Base-by-base conservation (phyloP, 2,888 invertebrate species). In the Tetanocera ferruginea region DNA sequence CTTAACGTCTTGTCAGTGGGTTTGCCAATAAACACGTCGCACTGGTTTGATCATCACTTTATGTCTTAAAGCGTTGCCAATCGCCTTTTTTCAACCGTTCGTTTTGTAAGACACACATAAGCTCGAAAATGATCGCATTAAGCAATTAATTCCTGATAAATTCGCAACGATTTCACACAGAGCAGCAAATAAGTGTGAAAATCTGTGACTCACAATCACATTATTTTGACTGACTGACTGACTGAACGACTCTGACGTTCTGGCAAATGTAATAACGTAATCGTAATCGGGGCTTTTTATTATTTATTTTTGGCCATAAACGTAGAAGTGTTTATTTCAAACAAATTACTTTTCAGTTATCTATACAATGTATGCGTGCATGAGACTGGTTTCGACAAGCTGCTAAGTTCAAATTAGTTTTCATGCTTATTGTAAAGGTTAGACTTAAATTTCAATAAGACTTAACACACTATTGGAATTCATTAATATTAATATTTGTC, bases 161-260 rank as follows among this genome's bases (percentile, higher is more conserved):
- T 49, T 67, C 67, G 23, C 67, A 43, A 60, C 57, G 57, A 55
- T 55, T 23, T 23, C 55, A 9, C 17, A 25, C 34, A 43, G 19
- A 19, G 11, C 43, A n/a, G 37, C 17, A 49, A 37, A 19, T 43
- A 43, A 67, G 67, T 67, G 43, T 23, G 67, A 37, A 67, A 67
- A 43, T 43, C 67, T n/a, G 67, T 67, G 67, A 67, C 43, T 67
- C 67, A 67, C 66, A 19, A 43, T 28, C 67, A 60, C 67, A 43
- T 67, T 67, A 37, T 43, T 67, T 28, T n/a, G 67, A 67, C 67
- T 25, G 43, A n/a, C 31, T 43, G 23, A 11, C 64, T 64, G 31
- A 57, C 19, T 19, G 43, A 11, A 19, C 23, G 43, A 14, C 62
- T 62, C 17, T 34, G 43, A 43, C 19, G 43, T 49, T 28, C 37